Evolutionary conservation across 2,113 vertebrate genomes (phyloP).

Genomic region (Otocyon megalotis): DNA sequence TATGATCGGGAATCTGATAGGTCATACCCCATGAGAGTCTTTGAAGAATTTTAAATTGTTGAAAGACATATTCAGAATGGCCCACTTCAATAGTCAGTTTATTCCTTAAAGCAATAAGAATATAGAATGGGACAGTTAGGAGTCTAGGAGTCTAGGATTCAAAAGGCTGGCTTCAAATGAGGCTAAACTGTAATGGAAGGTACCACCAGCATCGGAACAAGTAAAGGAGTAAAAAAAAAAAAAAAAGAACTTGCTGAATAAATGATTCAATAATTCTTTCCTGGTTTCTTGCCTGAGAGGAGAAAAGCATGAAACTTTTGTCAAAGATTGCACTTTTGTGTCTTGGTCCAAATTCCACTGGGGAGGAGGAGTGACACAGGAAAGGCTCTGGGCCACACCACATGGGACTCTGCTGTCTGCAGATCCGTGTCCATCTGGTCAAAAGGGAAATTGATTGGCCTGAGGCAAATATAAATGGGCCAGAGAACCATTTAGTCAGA

Average conservation of each 20-base stretch:
- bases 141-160: background rate
- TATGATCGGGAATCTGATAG: background rate
- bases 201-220: background rate
- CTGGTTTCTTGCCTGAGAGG: background rate
- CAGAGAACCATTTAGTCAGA: background rate
- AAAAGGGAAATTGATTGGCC: slow-evolving; percentile 46
- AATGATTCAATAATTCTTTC: background rate
- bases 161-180: background rate
- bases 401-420: background rate
- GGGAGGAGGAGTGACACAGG: background rate
- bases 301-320: slow-evolving; percentile 22
- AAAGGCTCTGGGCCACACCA: background rate
- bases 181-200: background rate
- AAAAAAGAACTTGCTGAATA: background rate
- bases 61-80: background rate
- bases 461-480: background rate
- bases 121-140: background rate
- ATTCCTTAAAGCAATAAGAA: background rate
- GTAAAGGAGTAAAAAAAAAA: background rate
- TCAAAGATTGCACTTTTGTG: background rate
- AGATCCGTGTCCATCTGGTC: background rate
- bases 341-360: slow-evolving; percentile 26
- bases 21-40: background rate
- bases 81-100: background rate
- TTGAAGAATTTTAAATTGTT: background rate